Evolutionary conservation across 2,888 invertebrate genomes (phyloP), one percentile per base, ranked within the genome.

Genomic region (Leptopilina syphax): DNA sequence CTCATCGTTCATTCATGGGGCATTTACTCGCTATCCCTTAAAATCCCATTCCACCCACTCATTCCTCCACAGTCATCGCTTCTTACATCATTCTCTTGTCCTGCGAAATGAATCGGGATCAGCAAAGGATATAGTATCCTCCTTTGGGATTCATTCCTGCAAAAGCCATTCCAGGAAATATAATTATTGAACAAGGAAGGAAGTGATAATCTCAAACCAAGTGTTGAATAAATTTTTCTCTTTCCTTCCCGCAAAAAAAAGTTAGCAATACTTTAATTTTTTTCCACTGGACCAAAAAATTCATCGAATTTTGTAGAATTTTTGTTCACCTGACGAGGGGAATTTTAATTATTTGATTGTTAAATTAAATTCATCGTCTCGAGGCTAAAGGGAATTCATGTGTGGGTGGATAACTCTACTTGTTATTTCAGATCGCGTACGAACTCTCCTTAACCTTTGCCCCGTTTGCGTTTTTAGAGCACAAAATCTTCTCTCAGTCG

Each of bases 1-100:
- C 90, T 91, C 91, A 91, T 91, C 91, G 90, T 90, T 91, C 91
- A 91, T 91, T 91, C 91, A 91, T 91, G 91, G 91, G 88, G 91
- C 91, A 91, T 91, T 91, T 91, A 89, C 91, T 89, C 88, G 87
- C 88, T 87, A 89, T 90, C 89, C 87, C 87, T 89, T 88, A 90
- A 90, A 90, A 88, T 4, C 44, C 91, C 88, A 84, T 86, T 84
- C 85, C 82, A 82, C 84, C 83, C 78, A 41, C 67, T 78, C 79
- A 65, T 80, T 70, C 79, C 76, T 70, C 73, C 76, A 80, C 79
- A 77, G 66, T 79, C 81, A 83, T 83, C 84, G 86, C 86, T 86
- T 84, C 87, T 88, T 87, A 88, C 88, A 87, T 89, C 87, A 86
- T 87, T 87, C 86, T 83, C 86, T 87, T 88, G 89, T 90, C 88